Percentiles rank a stretch among this genome's conserved stretches.
Evolutionary conservation across 2,888 invertebrate species (phyloP).

Genomic region (Acrobasis repandana): DNA sequence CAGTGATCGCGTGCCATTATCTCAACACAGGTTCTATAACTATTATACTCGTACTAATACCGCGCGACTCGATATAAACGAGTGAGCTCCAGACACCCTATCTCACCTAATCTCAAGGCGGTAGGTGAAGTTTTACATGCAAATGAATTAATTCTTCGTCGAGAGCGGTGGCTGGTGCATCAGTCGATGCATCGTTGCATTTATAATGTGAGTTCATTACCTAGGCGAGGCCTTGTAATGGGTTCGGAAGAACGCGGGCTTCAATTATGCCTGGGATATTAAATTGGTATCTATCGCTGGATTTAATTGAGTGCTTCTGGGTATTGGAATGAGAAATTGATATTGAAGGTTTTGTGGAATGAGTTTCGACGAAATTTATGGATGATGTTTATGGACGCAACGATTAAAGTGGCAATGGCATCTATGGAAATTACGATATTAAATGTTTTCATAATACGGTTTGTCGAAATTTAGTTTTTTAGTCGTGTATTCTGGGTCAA

Average conservation of each 20-base stretch:
- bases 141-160: slow-evolving; percentile 82
- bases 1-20: neutral
- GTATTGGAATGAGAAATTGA: slow-evolving; percentile 32
- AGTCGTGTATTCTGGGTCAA: no score
- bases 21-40: neutral
- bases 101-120: slow-evolving; percentile 66
- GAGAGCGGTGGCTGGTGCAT: slow-evolving; percentile 61
- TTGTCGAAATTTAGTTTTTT: no score
- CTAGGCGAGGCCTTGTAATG: slow-evolving; percentile 66
- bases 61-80: slow-evolving; percentile 7
- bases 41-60: slow-evolving; percentile 5
- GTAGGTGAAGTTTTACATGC: slow-evolving; percentile 77
- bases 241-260: slow-evolving; percentile 76
- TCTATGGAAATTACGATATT: no score
- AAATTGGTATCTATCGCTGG: slow-evolving; percentile 63
- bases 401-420: neutral
- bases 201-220: slow-evolving; percentile 82
- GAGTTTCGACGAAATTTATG: neutral
- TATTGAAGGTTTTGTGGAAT: slow-evolving; percentile 11
- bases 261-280: slow-evolving; percentile 78
- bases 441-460: no score
- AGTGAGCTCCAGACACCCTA: slow-evolving; percentile 37
- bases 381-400: neutral
- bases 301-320: slow-evolving; percentile 26
- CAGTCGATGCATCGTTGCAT: slow-evolving; percentile 79